These are phyloP conservation scores for Apostichopus parvimensis DNA, from an alignment of 35 echinoderm and acorn worm genomes.

Conservation along the genomic window DNA sequence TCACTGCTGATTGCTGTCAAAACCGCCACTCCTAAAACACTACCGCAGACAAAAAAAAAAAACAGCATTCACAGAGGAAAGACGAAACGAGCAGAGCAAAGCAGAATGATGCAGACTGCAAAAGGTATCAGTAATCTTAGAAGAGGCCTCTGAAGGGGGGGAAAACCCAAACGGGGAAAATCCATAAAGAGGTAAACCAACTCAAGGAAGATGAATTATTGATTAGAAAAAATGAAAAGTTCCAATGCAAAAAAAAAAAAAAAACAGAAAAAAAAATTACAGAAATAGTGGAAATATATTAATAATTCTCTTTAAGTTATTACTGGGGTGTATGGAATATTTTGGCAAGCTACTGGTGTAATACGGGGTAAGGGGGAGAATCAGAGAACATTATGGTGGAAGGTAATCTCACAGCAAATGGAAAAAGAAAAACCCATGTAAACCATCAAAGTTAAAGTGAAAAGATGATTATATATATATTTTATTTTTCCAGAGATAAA, in stretches of 20 bases:
- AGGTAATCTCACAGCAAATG: too few relatives aligned
- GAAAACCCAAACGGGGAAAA: neutral
- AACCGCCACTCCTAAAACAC: neutral
- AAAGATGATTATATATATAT: too few relatives aligned
- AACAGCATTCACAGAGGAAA: neutral
- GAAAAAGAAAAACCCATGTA: too few relatives aligned
- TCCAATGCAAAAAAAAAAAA: neutral
- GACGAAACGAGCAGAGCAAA: neutral
- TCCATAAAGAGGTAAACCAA: neutral
- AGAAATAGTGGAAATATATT: too few relatives aligned
- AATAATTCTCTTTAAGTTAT: neutral
- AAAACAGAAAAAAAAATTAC: neutral
- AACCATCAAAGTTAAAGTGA: too few relatives aligned
- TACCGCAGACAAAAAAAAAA: neutral
- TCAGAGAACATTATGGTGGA: too few relatives aligned
- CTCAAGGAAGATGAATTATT: constrained; percentile 18
- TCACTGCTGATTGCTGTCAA: too few relatives aligned
- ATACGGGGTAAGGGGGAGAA: too few relatives aligned
- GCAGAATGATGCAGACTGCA: neutral
- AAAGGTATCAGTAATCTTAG: neutral
- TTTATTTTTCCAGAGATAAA: too few relatives aligned
- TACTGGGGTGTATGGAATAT: neutral
- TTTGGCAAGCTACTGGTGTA: neutral
- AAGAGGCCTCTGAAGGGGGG: neutral
- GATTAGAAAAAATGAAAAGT: neutral